Conservation (phyloP, 2,797 vertebrate species). For the Sebastes steindachneri region DNA sequence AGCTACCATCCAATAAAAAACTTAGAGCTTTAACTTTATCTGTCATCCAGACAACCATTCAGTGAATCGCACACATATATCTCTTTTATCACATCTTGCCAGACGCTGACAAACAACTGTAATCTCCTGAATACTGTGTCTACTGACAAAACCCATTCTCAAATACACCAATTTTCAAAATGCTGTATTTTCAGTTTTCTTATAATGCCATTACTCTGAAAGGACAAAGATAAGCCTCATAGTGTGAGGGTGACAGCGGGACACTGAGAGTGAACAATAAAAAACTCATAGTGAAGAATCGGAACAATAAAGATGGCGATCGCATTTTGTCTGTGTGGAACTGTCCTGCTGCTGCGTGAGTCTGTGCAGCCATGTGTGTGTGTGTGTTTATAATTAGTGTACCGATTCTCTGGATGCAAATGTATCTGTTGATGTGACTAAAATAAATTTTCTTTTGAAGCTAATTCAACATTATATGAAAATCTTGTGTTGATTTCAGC, state of each 20-base stretch:
- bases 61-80: conserved; percentile 29
- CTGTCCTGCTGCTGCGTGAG: background rate
- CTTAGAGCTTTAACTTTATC: conserved; percentile 42
- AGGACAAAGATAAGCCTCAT: conserved; percentile 44
- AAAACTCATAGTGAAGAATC: background rate
- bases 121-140: conserved; percentile 37
- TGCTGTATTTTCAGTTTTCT: conserved; percentile 44
- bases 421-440: background rate
- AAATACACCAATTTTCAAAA: conserved; percentile 39
- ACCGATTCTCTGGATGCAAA: conserved; percentile 18
- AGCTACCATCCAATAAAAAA: conserved; percentile 46
- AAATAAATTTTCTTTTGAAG: conserved; percentile 18
- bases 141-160: conserved; percentile 36
- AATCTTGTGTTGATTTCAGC: background rate
- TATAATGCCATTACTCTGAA: conserved; percentile 42
- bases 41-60: conserved; percentile 16
- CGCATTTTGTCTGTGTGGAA: conserved; percentile 1
- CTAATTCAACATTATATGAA: background rate
- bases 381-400: conserved; percentile 33
- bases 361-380: background rate
- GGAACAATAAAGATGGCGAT: conserved; percentile 34
- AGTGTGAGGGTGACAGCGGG: conserved; percentile 26
- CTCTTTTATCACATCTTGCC: conserved; percentile 49
- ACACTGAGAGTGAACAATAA: background rate
- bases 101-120: conserved; percentile 55